Evolutionary conservation across 2,888 invertebrate species (phyloP).

Genomic region (Eristalis pertinax): DNA sequence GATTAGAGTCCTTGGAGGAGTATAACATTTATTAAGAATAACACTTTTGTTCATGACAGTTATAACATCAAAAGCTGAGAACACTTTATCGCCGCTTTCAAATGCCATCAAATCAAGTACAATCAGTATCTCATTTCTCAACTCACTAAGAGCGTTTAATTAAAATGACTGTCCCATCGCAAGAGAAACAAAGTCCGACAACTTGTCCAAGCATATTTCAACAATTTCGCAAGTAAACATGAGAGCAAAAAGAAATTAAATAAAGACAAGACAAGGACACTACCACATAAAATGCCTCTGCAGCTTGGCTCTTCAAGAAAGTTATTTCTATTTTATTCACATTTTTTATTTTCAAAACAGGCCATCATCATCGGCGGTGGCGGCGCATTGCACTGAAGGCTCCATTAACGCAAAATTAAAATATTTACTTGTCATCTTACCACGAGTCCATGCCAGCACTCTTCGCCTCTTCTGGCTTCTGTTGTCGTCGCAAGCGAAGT

Average conservation of each 20-base stretch:
- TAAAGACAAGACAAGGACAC: conserved; percentile 39
- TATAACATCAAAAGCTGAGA: not conserved
- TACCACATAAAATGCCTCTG: not conserved
- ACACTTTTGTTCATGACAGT: not conserved
- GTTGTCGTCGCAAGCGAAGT: conserved; percentile 4
- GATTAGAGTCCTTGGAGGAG: not conserved
- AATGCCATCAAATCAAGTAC: conserved; percentile 45
- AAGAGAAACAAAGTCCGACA: conserved; percentile 51
- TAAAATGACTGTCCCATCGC: conserved; percentile 56
- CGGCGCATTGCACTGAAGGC: conserved; percentile 36
- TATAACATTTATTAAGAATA: not conserved
- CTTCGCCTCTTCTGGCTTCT: conserved; percentile 12
- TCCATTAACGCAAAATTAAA: conserved; percentile 71
- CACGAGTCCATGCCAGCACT: conserved; percentile 25
- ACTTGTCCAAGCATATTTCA: conserved; percentile 48
- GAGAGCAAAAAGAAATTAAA: conserved; percentile 33
- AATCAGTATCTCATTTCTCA: conserved; percentile 58
- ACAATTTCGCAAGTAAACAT: conserved; percentile 32
- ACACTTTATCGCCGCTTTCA: not conserved
- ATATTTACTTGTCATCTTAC: conserved; percentile 69
- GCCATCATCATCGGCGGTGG: conserved; percentile 45
- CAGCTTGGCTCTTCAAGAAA: not conserved
- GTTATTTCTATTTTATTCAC: not conserved
- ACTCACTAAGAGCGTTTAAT: conserved; percentile 55
- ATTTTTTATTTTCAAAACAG: conserved; percentile 33